Conservation (phyloP, 2,797 vertebrate genomes). For the Manis crassicaudata region DNA sequence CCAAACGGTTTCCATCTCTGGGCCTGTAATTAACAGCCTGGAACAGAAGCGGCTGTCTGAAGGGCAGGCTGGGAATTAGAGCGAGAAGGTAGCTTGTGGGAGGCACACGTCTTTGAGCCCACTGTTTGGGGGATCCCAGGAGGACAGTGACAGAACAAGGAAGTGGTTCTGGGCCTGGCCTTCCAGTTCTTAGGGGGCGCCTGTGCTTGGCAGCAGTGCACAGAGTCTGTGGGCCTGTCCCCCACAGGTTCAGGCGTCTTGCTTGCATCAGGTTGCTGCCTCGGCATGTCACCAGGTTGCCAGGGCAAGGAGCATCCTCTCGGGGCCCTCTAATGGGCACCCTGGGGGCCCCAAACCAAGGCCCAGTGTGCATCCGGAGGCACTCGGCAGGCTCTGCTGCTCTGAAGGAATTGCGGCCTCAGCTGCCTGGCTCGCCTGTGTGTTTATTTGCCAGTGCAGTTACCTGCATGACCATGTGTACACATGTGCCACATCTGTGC, state of each 20-base stretch:
- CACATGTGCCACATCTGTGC: neutral
- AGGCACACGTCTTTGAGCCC: neutral
- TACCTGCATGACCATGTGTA: neutral
- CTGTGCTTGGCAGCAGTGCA: neutral
- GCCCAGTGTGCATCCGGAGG: fast-evolving
- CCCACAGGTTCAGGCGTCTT: neutral
- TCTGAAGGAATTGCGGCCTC: neutral
- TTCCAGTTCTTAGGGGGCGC: neutral
- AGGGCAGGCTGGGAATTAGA: neutral
- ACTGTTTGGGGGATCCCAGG: neutral
- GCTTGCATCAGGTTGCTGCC: neutral
- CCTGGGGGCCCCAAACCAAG: fast-evolving
- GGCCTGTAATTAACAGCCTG: neutral
- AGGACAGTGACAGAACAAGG: fast-evolving
- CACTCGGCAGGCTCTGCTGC: fast-evolving
- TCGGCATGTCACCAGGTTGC: neutral
- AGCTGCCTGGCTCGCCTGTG: fast-evolving
- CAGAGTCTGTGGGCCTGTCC: neutral
- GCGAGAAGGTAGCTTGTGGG: neutral
- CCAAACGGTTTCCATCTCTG: neutral
- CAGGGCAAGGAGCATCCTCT: neutral
- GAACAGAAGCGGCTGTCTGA: neutral
- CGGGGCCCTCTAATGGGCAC: fast-evolving
- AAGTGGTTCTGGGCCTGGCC: neutral
- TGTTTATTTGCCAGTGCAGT: neutral